Base-by-base conservation (phyloP, 2,888 invertebrate species). In the Scaptomyza tumidula region DNA sequence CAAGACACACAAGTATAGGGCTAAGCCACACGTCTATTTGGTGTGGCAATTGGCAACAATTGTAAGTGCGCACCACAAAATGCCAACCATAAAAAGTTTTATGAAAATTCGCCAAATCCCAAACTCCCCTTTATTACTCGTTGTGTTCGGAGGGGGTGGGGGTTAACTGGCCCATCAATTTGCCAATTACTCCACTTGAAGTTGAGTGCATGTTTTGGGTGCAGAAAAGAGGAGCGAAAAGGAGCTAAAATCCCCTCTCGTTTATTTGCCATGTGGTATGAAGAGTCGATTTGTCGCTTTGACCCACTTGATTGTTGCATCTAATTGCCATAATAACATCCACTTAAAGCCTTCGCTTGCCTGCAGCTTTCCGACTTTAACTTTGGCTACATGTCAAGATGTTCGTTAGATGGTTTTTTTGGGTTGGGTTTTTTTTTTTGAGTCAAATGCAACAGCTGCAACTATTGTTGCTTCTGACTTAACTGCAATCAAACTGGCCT, bases 81-180 rank as follows among this genome's bases (percentile, higher is more conserved):
- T 90, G 86, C 72, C 87, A 78, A 69, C 71, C 84, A 86, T 87
- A 90, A 89, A 83, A 85, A 89, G 84, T 86, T 90, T 76, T 83
- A 83, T 83, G 89, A 87, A 83, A 89, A 89, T 85, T 24, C 24
- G 24, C 24, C 24, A 24, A 24, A 24, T 24, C 24, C 24, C 24
- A 3, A 24, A 24, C 3, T 24, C 3, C 24, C 24, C 24, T 24
- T 24, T 24, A 24, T 24, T n/a, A n/a, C n/a, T n/a, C n/a, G n/a
- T n/a, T n/a, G n/a, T n/a, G n/a, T n/a, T n/a, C n/a, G n/a, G n/a
- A n/a, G n/a, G n/a, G n/a, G n/a, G n/a, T n/a, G n/a, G n/a, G 24
- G 41, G 39, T 24, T 50, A 33, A 52, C 44, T 59, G 48, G 67
- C 67, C 87, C 88, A 88, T 89, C 88, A 84, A 88, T 84, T 84